phyloP scores from a whole-genome alignment of 2,113 vertebrate species.

The Vireo altiloquus region DNA sequence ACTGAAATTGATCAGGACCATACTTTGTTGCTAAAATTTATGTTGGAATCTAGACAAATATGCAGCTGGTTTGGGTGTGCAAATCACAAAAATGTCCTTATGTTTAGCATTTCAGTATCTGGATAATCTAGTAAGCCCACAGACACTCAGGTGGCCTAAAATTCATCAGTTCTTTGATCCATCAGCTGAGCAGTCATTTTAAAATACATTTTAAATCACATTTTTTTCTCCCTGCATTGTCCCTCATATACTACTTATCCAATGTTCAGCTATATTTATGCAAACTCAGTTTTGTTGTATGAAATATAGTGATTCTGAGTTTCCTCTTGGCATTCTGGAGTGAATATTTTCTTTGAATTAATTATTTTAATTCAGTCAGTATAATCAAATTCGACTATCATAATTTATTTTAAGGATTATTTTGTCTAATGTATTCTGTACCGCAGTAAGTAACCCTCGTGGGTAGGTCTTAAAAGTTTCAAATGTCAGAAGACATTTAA shows the following conservation, averaged over 20 bases:
- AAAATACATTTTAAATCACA: background rate
- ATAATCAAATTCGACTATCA: conserved; percentile 36
- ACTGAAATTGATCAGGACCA: background rate
- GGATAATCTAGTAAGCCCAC: background rate
- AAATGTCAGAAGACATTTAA: conserved; percentile 57
- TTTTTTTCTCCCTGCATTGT: background rate
- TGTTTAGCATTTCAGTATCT: background rate
- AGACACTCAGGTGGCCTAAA: background rate
- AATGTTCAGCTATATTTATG: conserved; percentile 1
- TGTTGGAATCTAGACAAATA: background rate
- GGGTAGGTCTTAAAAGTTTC: conserved; percentile 56
- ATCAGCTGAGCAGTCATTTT: background rate
- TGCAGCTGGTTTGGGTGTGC: background rate
- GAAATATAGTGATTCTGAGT: background rate
- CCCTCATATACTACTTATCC: background rate
- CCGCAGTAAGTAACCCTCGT: conserved; percentile 30
- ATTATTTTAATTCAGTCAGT: conserved; percentile 45
- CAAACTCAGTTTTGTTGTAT: conserved; percentile 8
- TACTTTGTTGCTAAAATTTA: background rate
- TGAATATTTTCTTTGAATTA: conserved; percentile 34
- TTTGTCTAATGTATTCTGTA: conserved; percentile 51
- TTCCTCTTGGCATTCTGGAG: background rate
- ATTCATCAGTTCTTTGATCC: background rate
- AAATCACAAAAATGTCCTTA: background rate
- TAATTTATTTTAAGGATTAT: conserved; percentile 62